phyloP scores from a whole-genome alignment of 2,113 vertebrate genomes.

The Pseudopodoces humilis region DNA sequence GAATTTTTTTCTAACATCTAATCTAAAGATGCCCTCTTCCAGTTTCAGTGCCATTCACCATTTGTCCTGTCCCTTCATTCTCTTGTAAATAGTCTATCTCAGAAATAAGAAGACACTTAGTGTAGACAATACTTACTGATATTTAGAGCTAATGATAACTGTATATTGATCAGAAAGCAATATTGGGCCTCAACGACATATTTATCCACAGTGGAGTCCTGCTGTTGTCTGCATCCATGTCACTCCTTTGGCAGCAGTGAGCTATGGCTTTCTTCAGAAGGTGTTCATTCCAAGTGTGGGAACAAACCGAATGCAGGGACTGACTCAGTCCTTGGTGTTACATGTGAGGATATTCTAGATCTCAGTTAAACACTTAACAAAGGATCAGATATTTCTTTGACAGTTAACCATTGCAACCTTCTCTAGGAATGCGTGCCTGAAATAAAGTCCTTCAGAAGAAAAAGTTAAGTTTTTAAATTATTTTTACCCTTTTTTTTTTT shows the following conservation, averaged over 20 bases:
- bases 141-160: not conserved
- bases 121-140: not conserved
- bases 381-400: not conserved
- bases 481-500: not conserved
- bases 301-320: not conserved
- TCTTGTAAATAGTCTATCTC: not conserved
- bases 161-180: not conserved
- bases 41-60: not conserved
- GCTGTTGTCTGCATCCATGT: not conserved
- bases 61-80: not conserved
- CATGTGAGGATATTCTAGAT: not conserved
- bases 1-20: not conserved
- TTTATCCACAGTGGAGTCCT: not conserved
- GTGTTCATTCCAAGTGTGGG: not conserved
- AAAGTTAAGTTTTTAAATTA: not conserved
- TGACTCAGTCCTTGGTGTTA: not conserved
- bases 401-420: not conserved
- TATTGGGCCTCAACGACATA: fast-evolving
- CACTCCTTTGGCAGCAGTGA: not conserved
- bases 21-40: not conserved
- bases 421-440: not conserved
- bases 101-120: not conserved
- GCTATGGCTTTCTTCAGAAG: not conserved
- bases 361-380: not conserved
- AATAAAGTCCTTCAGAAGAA: not conserved